Percentiles rank a stretch among this genome's conserved stretches.
Evolutionary conservation across 2,113 vertebrate genomes (phyloP).

Genomic region (Caretta caretta): DNA sequence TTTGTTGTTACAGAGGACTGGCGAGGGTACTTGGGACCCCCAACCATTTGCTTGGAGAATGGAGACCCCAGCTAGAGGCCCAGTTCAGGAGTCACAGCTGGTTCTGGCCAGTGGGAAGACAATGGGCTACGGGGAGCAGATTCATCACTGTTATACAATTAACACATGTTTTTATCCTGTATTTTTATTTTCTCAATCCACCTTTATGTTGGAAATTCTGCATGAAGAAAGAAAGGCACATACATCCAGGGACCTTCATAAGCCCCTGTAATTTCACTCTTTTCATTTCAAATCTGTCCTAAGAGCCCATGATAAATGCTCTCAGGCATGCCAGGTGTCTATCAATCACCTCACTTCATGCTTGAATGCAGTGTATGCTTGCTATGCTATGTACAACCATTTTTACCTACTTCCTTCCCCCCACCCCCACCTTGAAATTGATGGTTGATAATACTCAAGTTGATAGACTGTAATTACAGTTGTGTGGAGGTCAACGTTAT

Average conservation of each 20-base stretch:
- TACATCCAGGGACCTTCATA: neutral
- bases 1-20: too few relatives aligned
- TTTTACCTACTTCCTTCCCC: neutral
- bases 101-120: too few relatives aligned
- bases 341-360: neutral
- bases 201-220: neutral
- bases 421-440: too few relatives aligned
- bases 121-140: neutral
- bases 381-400: neutral
- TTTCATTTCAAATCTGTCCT: neutral
- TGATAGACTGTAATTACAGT: neutral
- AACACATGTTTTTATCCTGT: neutral
- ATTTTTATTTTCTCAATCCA: neutral
- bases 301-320: neutral
- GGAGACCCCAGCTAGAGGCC: too few relatives aligned
- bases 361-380: neutral
- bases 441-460: neutral
- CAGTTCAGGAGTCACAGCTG: too few relatives aligned
- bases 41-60: too few relatives aligned
- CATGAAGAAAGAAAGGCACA: neutral
- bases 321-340: neutral
- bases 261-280: neutral
- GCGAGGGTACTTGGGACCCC: too few relatives aligned
- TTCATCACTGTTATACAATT: neutral
- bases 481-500: neutral